Percentiles rank a stretch among this genome's conserved stretches.
phyloP scores from a whole-genome alignment of 1,140 invertebrate genomes.

The Tetragnatha versicolor region DNA sequence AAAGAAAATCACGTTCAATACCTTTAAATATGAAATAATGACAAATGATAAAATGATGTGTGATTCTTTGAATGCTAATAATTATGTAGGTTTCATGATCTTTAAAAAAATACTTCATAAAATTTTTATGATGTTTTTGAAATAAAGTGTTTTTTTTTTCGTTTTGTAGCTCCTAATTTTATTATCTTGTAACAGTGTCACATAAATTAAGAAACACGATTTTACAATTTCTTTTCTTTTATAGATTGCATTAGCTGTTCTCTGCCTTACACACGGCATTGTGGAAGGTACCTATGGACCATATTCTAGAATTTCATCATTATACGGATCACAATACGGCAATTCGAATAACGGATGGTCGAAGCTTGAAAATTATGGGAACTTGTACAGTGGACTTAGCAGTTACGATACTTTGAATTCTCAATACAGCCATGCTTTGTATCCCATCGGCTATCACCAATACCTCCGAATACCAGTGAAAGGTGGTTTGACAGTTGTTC shows the following conservation, averaged over 20 bases:
- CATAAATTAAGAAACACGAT: too few relatives aligned
- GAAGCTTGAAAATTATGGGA: neutral
- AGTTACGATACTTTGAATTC: conserved; percentile 14
- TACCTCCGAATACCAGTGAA: conserved; percentile 30
- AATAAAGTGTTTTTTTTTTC: too few relatives aligned
- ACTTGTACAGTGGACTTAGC: neutral
- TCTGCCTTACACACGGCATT: neutral
- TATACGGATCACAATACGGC: neutral
- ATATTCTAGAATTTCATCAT: neutral
- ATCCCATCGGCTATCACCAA: conserved; percentile 5
- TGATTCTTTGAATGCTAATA: neutral
- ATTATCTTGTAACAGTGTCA: too few relatives aligned
- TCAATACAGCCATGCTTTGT: conserved; percentile 28
- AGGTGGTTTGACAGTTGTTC: conserved; percentile 33
- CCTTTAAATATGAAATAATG: neutral
- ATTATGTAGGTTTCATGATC: too few relatives aligned
- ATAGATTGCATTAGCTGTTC: conserved; percentile 4
- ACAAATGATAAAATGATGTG: neutral
- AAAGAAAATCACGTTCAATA: neutral
- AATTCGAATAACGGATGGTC: neutral
- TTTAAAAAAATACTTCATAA: too few relatives aligned
- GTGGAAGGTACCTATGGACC: conserved; percentile 4
- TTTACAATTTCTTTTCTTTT: neutral
- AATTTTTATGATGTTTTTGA: too few relatives aligned
- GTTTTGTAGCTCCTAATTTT: too few relatives aligned